Percentiles rank a stretch among this genome's conserved stretches.
Conservation (phyloP, 2,797 vertebrate genomes). For the Epinephelus malabaricus region DNA sequence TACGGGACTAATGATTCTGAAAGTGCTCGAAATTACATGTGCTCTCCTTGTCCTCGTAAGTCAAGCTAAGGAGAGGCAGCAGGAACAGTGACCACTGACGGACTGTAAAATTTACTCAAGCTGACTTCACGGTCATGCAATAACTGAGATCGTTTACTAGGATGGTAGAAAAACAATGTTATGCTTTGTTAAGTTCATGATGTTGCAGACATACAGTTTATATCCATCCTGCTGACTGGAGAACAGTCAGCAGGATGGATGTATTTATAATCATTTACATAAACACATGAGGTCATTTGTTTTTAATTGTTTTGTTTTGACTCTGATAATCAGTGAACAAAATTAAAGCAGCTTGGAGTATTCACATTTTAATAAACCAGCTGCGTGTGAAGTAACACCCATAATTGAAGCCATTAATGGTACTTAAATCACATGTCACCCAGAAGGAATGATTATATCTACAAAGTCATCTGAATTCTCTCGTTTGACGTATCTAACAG, state of each 20-base stretch:
- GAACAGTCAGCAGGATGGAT: not conserved
- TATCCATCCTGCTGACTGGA: not conserved
- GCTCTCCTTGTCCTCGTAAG: constrained; percentile 44
- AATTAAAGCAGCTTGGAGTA: constrained; percentile 14
- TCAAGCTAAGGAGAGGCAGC: constrained; percentile 43
- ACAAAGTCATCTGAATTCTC: constrained; percentile 9
- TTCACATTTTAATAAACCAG: constrained; percentile 31
- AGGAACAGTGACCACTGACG: constrained; percentile 11
- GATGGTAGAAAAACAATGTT: not conserved
- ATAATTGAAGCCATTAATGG: constrained; percentile 30
- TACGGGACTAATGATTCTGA: constrained; percentile 57
- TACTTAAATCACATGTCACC: constrained; percentile 30
- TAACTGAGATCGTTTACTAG: constrained; percentile 11
- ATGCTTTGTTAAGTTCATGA: constrained; percentile 3
- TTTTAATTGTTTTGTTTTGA: constrained; percentile 21
- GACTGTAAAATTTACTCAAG: constrained; percentile 31
- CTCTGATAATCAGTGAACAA: not conserved
- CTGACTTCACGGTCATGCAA: constrained; percentile 31
- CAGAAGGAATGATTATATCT: constrained; percentile 30
- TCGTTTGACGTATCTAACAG: constrained; percentile 5
- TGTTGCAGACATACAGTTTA: not conserved
- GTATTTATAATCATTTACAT: constrained; percentile 3
- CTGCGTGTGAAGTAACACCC: constrained; percentile 12
- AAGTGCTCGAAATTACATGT: constrained; percentile 57
- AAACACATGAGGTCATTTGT: constrained; percentile 7